A percentile compares a stretch with the other conserved stretches of the same genome.
These are phyloP conservation scores for Littorina saxatilis DNA, from an alignment of 1,140 invertebrate species.

Conservation along the genomic window DNA sequence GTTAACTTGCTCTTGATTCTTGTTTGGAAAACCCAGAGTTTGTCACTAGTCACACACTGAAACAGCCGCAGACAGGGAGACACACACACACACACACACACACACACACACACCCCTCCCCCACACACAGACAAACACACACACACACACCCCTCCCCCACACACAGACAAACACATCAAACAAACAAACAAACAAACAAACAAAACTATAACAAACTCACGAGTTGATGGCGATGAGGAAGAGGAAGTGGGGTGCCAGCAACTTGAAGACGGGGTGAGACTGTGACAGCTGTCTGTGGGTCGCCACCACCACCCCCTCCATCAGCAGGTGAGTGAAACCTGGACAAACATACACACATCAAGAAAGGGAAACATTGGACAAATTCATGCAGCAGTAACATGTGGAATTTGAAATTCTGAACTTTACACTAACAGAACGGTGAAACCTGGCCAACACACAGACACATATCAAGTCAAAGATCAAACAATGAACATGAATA, in stretches of 20 bases:
- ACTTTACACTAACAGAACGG: slow-evolving; percentile 40
- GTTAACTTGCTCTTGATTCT: no score
- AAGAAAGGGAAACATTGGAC: neutral
- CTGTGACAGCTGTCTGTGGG: slow-evolving; percentile 75
- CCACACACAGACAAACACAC: neutral
- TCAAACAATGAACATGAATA: no score
- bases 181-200: slow-evolving; percentile 29
- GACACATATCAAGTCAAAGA: neutral
- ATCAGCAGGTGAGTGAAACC: slow-evolving; percentile 77
- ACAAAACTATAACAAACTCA: slow-evolving; percentile 42
- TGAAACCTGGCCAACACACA: slow-evolving; percentile 16
- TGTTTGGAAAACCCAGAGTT: no score
- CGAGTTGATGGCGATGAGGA: slow-evolving; percentile 75
- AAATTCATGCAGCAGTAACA: no score
- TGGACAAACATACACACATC: slow-evolving; percentile 41
- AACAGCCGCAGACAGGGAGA: neutral
- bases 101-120: neutral
- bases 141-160: slow-evolving; percentile 3
- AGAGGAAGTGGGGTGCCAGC: slow-evolving; percentile 77
- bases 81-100: slow-evolving; percentile 12
- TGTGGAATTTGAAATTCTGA: neutral
- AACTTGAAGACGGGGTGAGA: slow-evolving; percentile 78
- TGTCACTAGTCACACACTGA: neutral
- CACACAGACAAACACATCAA: slow-evolving; percentile 1
- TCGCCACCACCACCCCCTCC: slow-evolving; percentile 76